Evolutionary conservation across 2,113 vertebrate species (phyloP), one percentile per base, ranked within the genome.

Genomic region (Lipotes vexillifer): DNA sequence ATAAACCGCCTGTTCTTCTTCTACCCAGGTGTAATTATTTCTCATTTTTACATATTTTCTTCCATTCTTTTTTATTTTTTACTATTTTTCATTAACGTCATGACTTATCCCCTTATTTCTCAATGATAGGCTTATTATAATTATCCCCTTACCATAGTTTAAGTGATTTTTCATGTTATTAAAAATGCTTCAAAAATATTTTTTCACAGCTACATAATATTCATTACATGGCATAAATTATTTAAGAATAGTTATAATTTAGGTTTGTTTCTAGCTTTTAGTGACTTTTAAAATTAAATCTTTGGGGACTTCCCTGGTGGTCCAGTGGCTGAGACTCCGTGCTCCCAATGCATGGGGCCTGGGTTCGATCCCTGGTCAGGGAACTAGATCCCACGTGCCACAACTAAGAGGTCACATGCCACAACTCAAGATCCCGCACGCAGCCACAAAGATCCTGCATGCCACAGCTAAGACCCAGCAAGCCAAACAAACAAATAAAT

Each of bases 221-320:
- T 71, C 7, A 49, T 66, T 84, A 69, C 5, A 68, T 71, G 59
- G 83, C 36, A 33, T 68, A 61, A 88, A 41, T 85, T 65, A 80
- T 65, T 66, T 82, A 81, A 72, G 36, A 69, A 82, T 92, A 57
- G 36, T 36, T 61, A 88, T 3, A 88, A 33, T 75, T 83, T 90
- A 8, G 14, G 23, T 85, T 80, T 86, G 41, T 61, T 87, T 91
- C 29, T 41, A 80, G 8, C n/a, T 80, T 90, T 95, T 86, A 71
- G 33, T 95, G 27, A 86, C 81, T 85, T 59, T 89, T 83, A 49
- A 86, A 90, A 44, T 94, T 72, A 89, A 94, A 66, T 52, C 52
- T 52, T 52, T 52, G 5, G 52, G 0, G 52, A 52, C 52, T 18
- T 18, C 52, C 15, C 15, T 52, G 52, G 52, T 52, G 52, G 52